Conservation (phyloP, 2,797 vertebrate genomes). For the Enteromius unitaeniatus region DNA sequence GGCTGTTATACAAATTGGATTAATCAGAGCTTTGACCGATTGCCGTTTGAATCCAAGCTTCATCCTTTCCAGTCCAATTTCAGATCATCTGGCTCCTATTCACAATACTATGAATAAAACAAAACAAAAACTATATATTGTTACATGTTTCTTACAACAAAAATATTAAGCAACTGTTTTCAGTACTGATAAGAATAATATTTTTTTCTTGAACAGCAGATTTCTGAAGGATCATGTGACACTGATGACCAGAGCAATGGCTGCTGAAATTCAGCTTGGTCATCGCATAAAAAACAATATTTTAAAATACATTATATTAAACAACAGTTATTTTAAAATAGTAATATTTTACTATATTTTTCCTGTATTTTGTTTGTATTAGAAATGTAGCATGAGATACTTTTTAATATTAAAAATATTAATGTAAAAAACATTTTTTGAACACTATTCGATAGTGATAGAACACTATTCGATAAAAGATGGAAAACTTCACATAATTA, state of each 20-base stretch:
- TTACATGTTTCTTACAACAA: background rate
- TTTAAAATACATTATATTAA: background rate
- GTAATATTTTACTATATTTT: background rate
- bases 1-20: too few relatives aligned
- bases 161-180: background rate
- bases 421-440: background rate
- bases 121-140: background rate
- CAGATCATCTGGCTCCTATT: background rate
- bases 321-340: background rate
- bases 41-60: background rate
- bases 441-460: too few relatives aligned
- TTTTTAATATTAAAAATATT: background rate
- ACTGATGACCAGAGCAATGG: background rate
- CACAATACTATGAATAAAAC: constrained; percentile 1
- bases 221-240: constrained; percentile 13
- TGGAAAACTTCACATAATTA: background rate
- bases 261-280: background rate
- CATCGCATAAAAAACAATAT: background rate
- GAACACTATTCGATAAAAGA: background rate
- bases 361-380: background rate
- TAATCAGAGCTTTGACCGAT: background rate
- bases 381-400: constrained; percentile 2
- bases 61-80: background rate
- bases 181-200: background rate
- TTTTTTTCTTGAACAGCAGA: background rate